Percentiles rank a stretch among this genome's conserved stretches.
These are phyloP conservation scores for Pseudomyrmex pallidus DNA, from an alignment of 1,140 invertebrate species.

Conservation along the genomic window DNA sequence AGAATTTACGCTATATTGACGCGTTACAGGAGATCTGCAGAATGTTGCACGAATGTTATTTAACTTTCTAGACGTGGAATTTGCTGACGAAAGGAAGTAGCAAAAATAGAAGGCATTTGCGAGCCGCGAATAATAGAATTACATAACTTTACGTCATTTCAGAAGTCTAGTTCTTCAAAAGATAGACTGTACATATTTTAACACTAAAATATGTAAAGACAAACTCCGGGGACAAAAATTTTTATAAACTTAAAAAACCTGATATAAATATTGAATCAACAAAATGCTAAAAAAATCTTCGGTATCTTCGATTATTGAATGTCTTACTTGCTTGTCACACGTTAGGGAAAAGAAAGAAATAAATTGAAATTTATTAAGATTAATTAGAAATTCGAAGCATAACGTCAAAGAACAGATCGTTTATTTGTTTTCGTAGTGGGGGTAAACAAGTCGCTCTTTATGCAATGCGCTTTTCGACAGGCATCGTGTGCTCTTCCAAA, in stretches of 20 bases:
- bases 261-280: no score
- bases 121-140: background rate
- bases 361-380: background rate
- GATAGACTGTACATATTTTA: background rate
- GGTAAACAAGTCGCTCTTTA: slow-evolving; percentile 2
- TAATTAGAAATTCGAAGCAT: background rate
- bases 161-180: background rate
- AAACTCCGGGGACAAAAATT: background rate
- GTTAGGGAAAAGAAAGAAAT: background rate
- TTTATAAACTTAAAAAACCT: background rate
- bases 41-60: slow-evolving; percentile 13
- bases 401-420: background rate
- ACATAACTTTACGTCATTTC: background rate
- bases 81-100: background rate
- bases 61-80: background rate
- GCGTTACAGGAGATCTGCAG: background rate
- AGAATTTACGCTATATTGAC: background rate
- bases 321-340: background rate
- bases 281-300: no score
- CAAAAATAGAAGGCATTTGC: background rate
- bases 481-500: no score
- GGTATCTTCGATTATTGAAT: no score
- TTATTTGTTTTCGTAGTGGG: background rate
- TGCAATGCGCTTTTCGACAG: slow-evolving; percentile 38
- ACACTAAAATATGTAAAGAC: background rate